Evolutionary conservation across 2,888 invertebrate species (phyloP).

Genomic region (Philonicus albiceps): DNA sequence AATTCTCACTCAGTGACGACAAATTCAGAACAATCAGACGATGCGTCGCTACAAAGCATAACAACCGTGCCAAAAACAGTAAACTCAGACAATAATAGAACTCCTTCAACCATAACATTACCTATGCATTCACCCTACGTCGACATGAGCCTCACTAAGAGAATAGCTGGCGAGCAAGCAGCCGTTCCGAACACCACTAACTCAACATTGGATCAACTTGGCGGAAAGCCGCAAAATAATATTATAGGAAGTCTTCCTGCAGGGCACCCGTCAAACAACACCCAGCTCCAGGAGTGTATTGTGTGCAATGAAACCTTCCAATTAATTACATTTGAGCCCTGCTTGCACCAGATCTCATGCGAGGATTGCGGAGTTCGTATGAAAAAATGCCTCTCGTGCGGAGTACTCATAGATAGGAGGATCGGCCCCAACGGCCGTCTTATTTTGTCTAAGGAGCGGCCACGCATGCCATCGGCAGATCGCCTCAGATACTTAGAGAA

Average conservation of each 20-base stretch:
- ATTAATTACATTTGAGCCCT: constrained; percentile 75
- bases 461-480: constrained; percentile 72
- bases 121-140: constrained; percentile 49
- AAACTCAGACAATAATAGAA: constrained; percentile 52
- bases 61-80: constrained; percentile 53
- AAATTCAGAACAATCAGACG: constrained; percentile 13
- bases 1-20: background rate
- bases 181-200: constrained; percentile 35
- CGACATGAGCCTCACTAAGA: constrained; percentile 51
- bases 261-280: constrained; percentile 49
- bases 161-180: constrained; percentile 43
- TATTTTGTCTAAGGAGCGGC: constrained; percentile 62
- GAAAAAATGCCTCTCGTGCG: constrained; percentile 79
- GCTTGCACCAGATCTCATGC: constrained; percentile 77
- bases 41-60: background rate
- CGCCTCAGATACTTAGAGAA: constrained; percentile 73
- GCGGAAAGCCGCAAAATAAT: constrained; percentile 48
- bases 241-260: constrained; percentile 1
- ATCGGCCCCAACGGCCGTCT: constrained; percentile 66
- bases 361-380: constrained; percentile 78
- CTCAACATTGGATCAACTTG: constrained; percentile 45
- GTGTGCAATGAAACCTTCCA: constrained; percentile 76
- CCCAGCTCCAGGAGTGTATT: constrained; percentile 69
- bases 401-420: constrained; percentile 68
- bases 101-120: background rate